Evolutionary conservation across 2,113 vertebrate genomes (phyloP), one percentile per base, ranked within the genome.

Genomic region (Scartelaos histophorus): DNA sequence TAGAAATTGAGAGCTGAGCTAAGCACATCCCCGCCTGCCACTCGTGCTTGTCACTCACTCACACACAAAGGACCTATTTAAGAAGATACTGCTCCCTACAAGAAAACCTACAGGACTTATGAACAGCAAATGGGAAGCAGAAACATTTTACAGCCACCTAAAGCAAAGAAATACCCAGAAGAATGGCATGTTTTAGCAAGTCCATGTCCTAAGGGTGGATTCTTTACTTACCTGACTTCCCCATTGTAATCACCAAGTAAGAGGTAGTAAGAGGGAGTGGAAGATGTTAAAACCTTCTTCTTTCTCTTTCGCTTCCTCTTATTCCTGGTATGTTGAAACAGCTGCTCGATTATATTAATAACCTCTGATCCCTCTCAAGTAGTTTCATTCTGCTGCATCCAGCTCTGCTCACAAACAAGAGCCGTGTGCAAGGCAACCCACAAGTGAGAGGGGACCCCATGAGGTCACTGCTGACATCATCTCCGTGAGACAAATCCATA

Each of bases 201-300:
- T 49, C 16, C 45, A 74, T 81, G 56, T 54, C 47, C 54, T 46
- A 22, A 49, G 57, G 29, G n/a, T 71, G 16, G 46, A 71, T 38
- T 78, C 74, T 58, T 43, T 43, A 54, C 85, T 88, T 86, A 94
- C 93, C 92, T 87, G 93, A 93, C 75, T 93, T 94, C 47, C 93
- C 93, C 93, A 94, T 94, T 71, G 71, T 86, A 80, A 2, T 17
- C 79, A 83, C 74, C 74, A 66, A 73, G 81, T 56, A 71, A 73
- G 53, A 65, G 71, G 78, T n/a, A n/a, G n/a, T n/a, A n/a, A n/a
- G n/a, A n/a, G n/a, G n/a, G n/a, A 74, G 69, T 73, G 67, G 70
- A 51, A 71, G 70, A 71, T 53, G 68, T 67, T 34, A 38, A 38
- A 64, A 61, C 43, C n/a, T 24, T 29, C 43, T 62, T 29, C 21